Evolutionary conservation across 2,113 vertebrate species (phyloP), one percentile per base, ranked within the genome.

Genomic region (Euleptes europaea): DNA sequence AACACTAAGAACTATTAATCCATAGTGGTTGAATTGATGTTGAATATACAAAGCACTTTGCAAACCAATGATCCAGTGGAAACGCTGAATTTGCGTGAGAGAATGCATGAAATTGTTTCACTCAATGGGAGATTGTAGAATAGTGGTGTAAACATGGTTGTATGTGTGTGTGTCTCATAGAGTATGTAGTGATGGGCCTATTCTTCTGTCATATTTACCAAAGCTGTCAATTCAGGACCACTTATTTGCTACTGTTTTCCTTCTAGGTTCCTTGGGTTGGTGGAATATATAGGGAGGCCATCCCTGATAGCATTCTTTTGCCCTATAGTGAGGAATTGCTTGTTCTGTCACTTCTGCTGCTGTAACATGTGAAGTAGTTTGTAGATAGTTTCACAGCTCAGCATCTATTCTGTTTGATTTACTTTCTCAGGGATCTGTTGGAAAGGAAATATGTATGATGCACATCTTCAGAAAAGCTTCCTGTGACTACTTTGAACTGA

Each of bases 171-270:
- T 12, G 33, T 19, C 9, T 74, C 14, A 23, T 9, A n/a, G 73
- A 28, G 19, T n/a, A 51, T 9, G 0, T 78, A 78, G n/a, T 17
- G 84, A 67, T 31, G 44, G 17, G 38, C 0, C 47, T 3, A 17
- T 44, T 89, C 70, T 79, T 28, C 63, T 49, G 0, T 3, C 3
- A 44, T 0, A 0, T 0, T 67, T 76, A 60, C 67, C 33, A 74
- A 26, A 17, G 65, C 63, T 74, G 31, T 49, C 33, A 12, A 0
- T 1, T 33, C 31, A 44, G 72, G 73, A 44, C 38, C 66, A 3
- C 67, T 86, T 47, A 49, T 3, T 9, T 31, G 38, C 42, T 60
- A 0, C 1, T 78, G 26, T 54, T 90, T 82, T 7, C 23, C 28
- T 8, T 78, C 77, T 44, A 79, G 28, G 3, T 38, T 86, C 1